phyloP scores from a whole-genome alignment of 2,797 vertebrate genomes.

The Sebastes cheni region DNA sequence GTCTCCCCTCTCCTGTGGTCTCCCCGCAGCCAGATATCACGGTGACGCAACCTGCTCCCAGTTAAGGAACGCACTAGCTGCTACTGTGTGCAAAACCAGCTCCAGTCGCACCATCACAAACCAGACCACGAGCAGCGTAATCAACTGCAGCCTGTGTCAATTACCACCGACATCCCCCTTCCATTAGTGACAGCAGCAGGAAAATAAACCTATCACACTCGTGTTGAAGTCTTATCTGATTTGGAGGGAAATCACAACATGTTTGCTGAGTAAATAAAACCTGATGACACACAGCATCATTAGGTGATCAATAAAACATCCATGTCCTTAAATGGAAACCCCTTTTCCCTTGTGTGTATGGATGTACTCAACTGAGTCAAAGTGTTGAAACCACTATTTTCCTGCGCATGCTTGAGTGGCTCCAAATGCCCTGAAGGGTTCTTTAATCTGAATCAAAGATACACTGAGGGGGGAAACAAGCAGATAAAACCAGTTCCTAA shows the following conservation, averaged over 20 bases:
- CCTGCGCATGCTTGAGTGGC: slow-evolving; percentile 25
- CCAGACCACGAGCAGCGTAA: slow-evolving; percentile 51
- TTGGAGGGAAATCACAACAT: slow-evolving; percentile 1
- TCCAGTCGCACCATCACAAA: slow-evolving; percentile 60
- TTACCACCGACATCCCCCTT: slow-evolving; percentile 43
- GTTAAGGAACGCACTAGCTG: slow-evolving; percentile 62
- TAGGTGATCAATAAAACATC: slow-evolving; percentile 27
- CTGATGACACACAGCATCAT: neutral
- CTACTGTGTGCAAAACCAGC: slow-evolving; percentile 60
- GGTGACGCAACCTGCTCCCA: slow-evolving; percentile 68
- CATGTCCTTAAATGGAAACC: neutral
- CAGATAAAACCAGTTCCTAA: slow-evolving; percentile 71
- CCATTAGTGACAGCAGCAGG: slow-evolving; percentile 45
- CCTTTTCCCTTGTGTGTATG: neutral
- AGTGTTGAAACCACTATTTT: slow-evolving; percentile 46
- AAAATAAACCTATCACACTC: neutral
- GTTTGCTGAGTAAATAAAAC: slow-evolving; percentile 38
- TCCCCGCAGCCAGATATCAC: slow-evolving; percentile 41
- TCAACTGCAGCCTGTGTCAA: slow-evolving; percentile 61
- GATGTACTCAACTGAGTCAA: slow-evolving; percentile 15
- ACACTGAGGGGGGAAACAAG: slow-evolving; percentile 57
- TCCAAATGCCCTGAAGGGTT: slow-evolving; percentile 30
- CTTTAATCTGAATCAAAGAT: slow-evolving; percentile 68
- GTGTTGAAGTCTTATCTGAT: slow-evolving; percentile 27
- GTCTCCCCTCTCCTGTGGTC: slow-evolving; percentile 56